Evolutionary conservation across 2,888 invertebrate species (phyloP), one percentile per base, ranked within the genome.

Genomic region (Ochlodes sylvanus): DNA sequence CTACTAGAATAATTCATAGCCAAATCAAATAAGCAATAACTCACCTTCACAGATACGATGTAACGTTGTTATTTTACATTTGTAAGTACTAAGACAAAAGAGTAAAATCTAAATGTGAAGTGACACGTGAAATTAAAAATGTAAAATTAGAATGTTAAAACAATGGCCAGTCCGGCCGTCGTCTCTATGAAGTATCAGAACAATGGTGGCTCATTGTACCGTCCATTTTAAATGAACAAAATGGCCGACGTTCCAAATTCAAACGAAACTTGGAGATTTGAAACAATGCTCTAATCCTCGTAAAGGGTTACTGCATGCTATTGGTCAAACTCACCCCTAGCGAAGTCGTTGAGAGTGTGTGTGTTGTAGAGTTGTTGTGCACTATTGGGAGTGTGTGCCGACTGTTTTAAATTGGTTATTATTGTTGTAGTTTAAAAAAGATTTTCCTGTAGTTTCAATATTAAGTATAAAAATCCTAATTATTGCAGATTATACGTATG

Each of bases 161-260:
- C 91, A 92, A 92, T 86, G 82, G 87, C 77, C 77, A 79, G 81
- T 84, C 81, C 81, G 77, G 84, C 80, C 80, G 77, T 27, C 52
- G 21, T 3, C 52, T 52, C 76, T 52, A 76, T 81, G 86, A 83
- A 81, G 84, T 81, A 79, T 69, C 70, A 72, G 85, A 89, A 92
- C 90, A 93, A 92, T 89, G 83, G 61, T 76, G 73, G 74, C 74
- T 88, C 84, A 92, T 92, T 93, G 92, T 93, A 85, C 76, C 90
- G 92, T 92, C 93, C 91, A 91, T 93, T 92, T 90, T 90, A 92
- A 92, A 92, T 90, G 89, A 92, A 88, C 90, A 92, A 92, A 90
- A 93, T 93, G 92, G 92, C 92, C 84, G 78, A 83, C 79, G 76
- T 70, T 73, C 76, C 76, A 77, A 89, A 88, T 88, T 88, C 87